phyloP scores from a whole-genome alignment of 2,797 vertebrate genomes.

The Falco novaeseelandiae region DNA sequence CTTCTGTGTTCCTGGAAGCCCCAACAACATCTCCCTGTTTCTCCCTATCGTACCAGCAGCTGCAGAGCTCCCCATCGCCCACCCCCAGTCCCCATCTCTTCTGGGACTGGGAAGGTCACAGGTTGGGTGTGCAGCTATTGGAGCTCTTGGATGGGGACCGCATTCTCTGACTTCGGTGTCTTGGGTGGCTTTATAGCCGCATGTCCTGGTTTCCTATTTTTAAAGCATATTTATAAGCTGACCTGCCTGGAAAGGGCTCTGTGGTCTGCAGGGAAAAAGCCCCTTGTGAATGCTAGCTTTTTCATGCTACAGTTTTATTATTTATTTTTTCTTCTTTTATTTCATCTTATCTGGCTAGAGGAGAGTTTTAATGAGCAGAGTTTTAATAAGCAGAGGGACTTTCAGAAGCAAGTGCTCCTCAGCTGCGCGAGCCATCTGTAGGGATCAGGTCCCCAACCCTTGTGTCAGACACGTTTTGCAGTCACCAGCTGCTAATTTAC shows the following conservation, averaged over 20 bases:
- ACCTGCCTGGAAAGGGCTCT: not conserved
- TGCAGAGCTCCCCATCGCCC: rapidly evolving
- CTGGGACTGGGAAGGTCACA: not conserved
- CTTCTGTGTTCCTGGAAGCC: not conserved
- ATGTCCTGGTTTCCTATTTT: not conserved
- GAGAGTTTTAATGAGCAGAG: not conserved
- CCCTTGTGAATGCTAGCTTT: not conserved
- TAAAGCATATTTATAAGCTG: not conserved
- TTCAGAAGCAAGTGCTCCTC: not conserved
- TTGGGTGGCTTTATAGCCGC: not conserved
- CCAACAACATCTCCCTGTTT: not conserved
- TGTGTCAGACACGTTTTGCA: rapidly evolving
- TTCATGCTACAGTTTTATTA: not conserved
- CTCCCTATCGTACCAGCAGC: not conserved
- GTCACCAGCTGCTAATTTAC: not conserved
- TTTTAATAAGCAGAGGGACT: not conserved
- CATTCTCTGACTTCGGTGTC: not conserved
- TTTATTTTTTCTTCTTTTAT: not conserved
- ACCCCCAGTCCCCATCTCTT: not conserved
- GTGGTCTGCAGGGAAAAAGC: not conserved
- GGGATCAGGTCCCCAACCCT: not conserved
- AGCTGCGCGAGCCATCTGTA: not conserved
- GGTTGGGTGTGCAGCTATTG: not conserved
- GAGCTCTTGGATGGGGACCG: not conserved
- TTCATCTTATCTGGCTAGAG: not conserved